Evolutionary conservation across 2,113 vertebrate species (phyloP).

Genomic region (Carettochelys insculpta): DNA sequence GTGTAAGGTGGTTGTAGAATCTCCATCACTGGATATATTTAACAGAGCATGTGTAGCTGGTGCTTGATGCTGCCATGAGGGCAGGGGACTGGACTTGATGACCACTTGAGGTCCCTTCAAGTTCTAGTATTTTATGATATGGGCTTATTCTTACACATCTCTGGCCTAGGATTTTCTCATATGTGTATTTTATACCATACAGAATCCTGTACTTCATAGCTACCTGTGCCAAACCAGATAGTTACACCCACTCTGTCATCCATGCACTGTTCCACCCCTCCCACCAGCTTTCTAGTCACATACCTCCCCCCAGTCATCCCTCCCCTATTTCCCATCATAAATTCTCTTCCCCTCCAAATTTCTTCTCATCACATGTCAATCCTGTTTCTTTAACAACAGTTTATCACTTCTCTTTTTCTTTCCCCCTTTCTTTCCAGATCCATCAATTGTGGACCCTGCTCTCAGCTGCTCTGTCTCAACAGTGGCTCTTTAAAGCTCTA

Average conservation of each 20-base stretch:
- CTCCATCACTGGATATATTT: too few species aligned
- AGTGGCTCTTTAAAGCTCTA: neutral
- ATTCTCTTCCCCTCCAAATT: neutral
- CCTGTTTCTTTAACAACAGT: neutral
- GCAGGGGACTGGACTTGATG: too few species aligned
- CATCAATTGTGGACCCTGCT: neutral
- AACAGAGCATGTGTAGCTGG: too few species aligned
- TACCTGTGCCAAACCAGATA: neutral
- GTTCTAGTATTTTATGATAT: too few species aligned
- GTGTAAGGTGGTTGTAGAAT: too few species aligned
- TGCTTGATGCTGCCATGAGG: too few species aligned
- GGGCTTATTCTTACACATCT: accelerated
- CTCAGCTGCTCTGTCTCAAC: accelerated
- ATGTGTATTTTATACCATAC: neutral
- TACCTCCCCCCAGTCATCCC: neutral
- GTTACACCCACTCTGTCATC: neutral
- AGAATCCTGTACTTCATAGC: neutral
- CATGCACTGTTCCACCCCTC: accelerated
- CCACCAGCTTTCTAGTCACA: accelerated
- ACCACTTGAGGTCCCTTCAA: too few species aligned
- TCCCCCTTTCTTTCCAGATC: accelerated
- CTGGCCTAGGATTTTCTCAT: neutral
- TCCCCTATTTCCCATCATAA: neutral
- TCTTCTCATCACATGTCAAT: conserved; percentile 32
- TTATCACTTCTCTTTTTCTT: neutral